These are phyloP conservation scores for Pristionchus entomophagus DNA, from an alignment of 2,888 invertebrate genomes.

Conservation along the genomic window DNA sequence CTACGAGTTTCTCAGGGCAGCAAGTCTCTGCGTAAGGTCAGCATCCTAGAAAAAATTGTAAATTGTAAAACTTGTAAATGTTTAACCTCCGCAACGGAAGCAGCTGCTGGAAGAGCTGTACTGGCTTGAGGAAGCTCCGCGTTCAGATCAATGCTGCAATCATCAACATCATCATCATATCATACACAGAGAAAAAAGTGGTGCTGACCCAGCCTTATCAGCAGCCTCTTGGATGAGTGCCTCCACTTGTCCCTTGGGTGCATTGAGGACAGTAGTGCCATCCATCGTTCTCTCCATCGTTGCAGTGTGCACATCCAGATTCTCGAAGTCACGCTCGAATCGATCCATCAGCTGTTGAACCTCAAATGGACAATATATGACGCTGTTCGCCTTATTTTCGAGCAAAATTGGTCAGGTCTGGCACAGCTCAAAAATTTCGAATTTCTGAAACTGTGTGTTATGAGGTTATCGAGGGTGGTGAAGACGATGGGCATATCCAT, in stretches of 20 bases:
- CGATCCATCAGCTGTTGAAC: conserved; percentile 81
- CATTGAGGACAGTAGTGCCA: conserved; percentile 94
- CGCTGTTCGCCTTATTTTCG: not conserved
- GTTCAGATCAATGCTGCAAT: conserved; percentile 78
- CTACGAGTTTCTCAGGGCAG: conserved; percentile 77
- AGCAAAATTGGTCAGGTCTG: not conserved
- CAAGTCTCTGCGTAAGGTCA: conserved; percentile 78
- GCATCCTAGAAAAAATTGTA: too few relatives aligned
- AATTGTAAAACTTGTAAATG: too few relatives aligned
- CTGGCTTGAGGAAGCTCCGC: conserved; percentile 78
- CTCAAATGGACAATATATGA: conserved; percentile 64
- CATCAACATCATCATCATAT: not conserved
- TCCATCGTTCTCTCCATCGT: conserved; percentile 99
- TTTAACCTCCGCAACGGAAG: conserved; percentile 77
- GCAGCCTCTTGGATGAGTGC: conserved; percentile 94
- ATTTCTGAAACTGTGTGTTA: too few relatives aligned
- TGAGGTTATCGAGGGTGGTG: too few relatives aligned
- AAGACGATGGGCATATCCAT: too few relatives aligned
- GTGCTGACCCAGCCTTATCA: conserved; percentile 97
- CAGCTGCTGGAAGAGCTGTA: conserved; percentile 77
- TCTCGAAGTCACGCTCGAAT: conserved; percentile 99
- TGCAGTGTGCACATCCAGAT: conserved; percentile 97
- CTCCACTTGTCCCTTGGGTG: conserved; percentile 97
- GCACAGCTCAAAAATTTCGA: not conserved
- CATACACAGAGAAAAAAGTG: not conserved